phyloP scores from a whole-genome alignment of 2,888 invertebrate species.

The Malachius bipustulatus region DNA sequence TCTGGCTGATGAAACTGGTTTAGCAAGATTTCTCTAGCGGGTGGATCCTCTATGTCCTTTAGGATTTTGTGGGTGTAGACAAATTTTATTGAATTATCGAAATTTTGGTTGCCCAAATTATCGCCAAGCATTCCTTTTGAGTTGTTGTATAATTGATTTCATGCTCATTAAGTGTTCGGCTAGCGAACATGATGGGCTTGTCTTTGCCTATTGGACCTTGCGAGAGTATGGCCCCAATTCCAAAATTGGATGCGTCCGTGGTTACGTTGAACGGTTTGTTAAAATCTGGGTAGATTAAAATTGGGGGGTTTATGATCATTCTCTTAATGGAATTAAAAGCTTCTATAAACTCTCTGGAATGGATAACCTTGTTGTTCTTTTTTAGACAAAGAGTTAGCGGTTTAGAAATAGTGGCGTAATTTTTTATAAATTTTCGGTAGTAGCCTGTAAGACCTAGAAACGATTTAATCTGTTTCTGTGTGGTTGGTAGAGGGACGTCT shows the following conservation, averaged over 20 bases:
- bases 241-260: conserved; percentile 1
- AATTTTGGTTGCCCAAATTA: too few relatives aligned
- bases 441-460: not conserved
- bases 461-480: conserved; percentile 3
- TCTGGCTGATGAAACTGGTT: too few relatives aligned
- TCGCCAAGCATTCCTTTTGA: too few relatives aligned
- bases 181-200: too few relatives aligned
- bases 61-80: too few relatives aligned
- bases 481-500: conserved; percentile 16
- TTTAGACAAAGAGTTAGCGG: not conserved
- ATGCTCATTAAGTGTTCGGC: too few relatives aligned
- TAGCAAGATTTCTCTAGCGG: too few relatives aligned
- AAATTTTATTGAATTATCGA: too few relatives aligned
- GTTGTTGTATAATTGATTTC: too few relatives aligned
- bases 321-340: not conserved
- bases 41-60: too few relatives aligned
- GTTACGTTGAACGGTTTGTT: not conserved
- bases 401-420: not conserved
- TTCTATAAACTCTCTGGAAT: not conserved
- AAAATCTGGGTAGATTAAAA: not conserved
- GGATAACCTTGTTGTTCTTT: not conserved
- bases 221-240: not conserved
- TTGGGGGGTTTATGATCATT: not conserved
- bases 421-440: conserved; percentile 1
- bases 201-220: too few relatives aligned